A percentile compares a stretch with the other conserved stretches of the same genome.
phyloP scores from a whole-genome alignment of 2,888 invertebrate species.

The Acleris holmiana region DNA sequence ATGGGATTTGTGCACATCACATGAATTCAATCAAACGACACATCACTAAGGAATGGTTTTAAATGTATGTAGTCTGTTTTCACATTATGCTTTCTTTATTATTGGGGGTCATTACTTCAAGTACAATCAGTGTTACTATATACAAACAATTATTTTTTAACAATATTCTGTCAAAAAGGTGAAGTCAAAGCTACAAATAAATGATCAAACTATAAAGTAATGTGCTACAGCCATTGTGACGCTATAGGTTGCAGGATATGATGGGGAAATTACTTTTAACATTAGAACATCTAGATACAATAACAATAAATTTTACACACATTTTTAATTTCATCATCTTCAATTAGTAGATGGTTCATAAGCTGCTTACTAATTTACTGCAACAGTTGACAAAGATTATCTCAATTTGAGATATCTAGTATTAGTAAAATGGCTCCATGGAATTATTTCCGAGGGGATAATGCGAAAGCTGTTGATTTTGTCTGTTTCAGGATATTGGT shows the following conservation, averaged over 20 bases:
- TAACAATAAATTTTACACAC: constrained; percentile 33
- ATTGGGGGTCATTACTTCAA: constrained; percentile 39
- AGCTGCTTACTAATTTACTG: constrained; percentile 3
- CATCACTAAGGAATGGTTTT: constrained; percentile 57
- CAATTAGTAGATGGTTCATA: constrained; percentile 26
- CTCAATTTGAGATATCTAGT: constrained; percentile 36
- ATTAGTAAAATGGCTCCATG: constrained; percentile 22
- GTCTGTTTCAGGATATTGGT: constrained; percentile 34
- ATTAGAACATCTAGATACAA: constrained; percentile 29
- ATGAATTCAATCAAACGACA: constrained; percentile 49
- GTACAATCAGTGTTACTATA: constrained; percentile 36
- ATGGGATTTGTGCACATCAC: constrained; percentile 63
- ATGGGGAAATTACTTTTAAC: constrained; percentile 12
- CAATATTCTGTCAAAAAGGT: constrained; percentile 17
- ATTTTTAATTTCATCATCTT: constrained; percentile 34
- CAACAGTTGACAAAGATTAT: constrained; percentile 14
- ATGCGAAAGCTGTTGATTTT: constrained; percentile 54
- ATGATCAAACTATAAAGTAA: constrained; percentile 12
- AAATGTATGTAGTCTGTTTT: constrained; percentile 44
- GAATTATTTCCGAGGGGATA: constrained; percentile 41
- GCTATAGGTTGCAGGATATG: constrained; percentile 21
- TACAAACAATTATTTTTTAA: constrained; percentile 35
- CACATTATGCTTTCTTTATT: constrained; percentile 40
- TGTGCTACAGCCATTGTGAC: not conserved
- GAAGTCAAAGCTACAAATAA: constrained; percentile 16